Evolutionary conservation across 1,140 invertebrate genomes (phyloP).

Genomic region (Euwallacea fornicatus): DNA sequence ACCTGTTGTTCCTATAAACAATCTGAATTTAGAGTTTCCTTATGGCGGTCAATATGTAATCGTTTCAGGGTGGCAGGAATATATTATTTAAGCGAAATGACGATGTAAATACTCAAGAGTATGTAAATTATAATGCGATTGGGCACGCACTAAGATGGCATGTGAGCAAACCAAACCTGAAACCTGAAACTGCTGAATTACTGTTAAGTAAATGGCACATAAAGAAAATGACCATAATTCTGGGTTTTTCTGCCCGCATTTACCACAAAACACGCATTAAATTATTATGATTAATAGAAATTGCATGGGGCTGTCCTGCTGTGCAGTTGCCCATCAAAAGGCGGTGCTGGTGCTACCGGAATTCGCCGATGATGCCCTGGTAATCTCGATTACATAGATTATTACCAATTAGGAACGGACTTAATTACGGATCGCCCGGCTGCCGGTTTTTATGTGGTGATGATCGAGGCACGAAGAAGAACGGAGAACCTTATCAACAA

Average conservation of each 20-base stretch:
- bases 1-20: background rate
- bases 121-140: background rate
- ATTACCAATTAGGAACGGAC: constrained; percentile 25
- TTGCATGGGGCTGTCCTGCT: constrained; percentile 26
- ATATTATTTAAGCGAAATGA: background rate
- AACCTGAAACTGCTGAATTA: no score
- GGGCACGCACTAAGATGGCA: background rate
- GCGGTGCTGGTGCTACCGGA: constrained; percentile 26
- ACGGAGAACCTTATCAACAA: background rate
- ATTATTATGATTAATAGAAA: constrained; percentile 35
- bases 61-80: background rate
- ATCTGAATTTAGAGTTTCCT: background rate
- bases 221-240: no score
- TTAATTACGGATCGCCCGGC: constrained; percentile 10
- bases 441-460: background rate
- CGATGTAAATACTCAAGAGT: background rate
- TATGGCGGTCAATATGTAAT: background rate
- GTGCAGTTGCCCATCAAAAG: constrained; percentile 22
- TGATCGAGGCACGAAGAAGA: background rate
- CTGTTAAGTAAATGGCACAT: no score
- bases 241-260: background rate
- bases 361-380: constrained; percentile 12
- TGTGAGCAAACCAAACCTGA: no score
- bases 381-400: constrained; percentile 19
- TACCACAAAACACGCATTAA: constrained; percentile 7